phyloP scores from a whole-genome alignment of 2,888 invertebrate species.

The Apoda limacodes region DNA sequence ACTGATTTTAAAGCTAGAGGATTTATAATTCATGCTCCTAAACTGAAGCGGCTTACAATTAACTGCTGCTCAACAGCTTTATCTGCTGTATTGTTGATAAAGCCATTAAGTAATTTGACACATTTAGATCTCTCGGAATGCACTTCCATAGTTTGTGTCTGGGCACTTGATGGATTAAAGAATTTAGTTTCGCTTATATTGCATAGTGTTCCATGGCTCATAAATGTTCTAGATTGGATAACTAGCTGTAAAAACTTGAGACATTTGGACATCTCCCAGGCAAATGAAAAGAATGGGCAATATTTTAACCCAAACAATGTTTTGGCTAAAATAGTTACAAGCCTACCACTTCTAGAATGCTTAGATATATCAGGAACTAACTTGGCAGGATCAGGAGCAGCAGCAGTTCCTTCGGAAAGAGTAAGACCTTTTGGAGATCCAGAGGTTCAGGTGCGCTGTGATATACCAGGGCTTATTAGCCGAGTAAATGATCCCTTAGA shows the following conservation, averaged over 20 bases:
- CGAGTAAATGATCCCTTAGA: slow-evolving; percentile 83
- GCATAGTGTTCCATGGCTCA: slow-evolving; percentile 81
- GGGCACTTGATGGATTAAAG: slow-evolving; percentile 74
- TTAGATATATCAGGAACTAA: slow-evolving; percentile 97
- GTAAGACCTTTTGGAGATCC: slow-evolving; percentile 20
- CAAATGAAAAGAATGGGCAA: slow-evolving; percentile 76
- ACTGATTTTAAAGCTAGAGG: slow-evolving; percentile 43
- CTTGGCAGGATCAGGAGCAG: slow-evolving; percentile 87
- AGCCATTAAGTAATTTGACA: slow-evolving; percentile 70
- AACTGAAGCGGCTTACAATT: slow-evolving; percentile 69
- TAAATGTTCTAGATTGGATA: slow-evolving; percentile 73
- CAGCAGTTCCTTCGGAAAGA: slow-evolving; percentile 42
- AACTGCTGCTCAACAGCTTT: slow-evolving; percentile 60
- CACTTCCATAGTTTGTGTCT: slow-evolving; percentile 71
- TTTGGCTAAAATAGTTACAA: slow-evolving; percentile 77
- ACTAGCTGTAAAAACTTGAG: slow-evolving; percentile 67
- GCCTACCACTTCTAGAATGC: slow-evolving; percentile 80
- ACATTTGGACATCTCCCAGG: slow-evolving; percentile 88
- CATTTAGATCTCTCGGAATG: slow-evolving; percentile 81
- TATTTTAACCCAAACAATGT: slow-evolving; percentile 81
- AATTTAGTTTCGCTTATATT: slow-evolving; percentile 81
- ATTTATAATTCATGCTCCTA: slow-evolving; percentile 70
- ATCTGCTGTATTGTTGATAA: slow-evolving; percentile 67
- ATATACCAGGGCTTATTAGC: slow-evolving; percentile 88
- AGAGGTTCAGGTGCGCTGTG: slow-evolving; percentile 55